Base-by-base conservation (phyloP, 2,797 vertebrate species). In the Pelodytes ibericus region DNA sequence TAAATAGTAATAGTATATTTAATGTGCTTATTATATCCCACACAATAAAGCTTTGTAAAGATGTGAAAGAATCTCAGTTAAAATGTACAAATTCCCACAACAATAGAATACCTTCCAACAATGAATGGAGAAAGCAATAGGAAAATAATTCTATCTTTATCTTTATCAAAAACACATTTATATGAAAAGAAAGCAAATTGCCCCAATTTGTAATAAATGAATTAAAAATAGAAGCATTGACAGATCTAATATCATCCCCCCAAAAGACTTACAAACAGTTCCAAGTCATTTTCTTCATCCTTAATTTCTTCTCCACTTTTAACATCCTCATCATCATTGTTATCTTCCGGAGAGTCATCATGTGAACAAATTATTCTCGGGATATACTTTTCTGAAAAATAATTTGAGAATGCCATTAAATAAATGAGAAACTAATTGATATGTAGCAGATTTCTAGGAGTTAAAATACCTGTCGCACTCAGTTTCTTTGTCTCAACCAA, bases 231-330 rank as follows among this genome's bases (percentile, higher is more conserved):
- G 20, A 59, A 68, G 39, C 27, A 73, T 41, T 79, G 39, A 67
- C 31, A 67, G 20, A 61, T 62, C 27, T 13, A 79, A 73, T 73
- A 73, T 26, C 30, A n/a, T n/a, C 20, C 5, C 31, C 49, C 1
- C 83, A 73, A 82, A 86, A 87, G 83, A 90, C 91, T 92, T 88
- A 93, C 92, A 90, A 88, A 86, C 75, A 88, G 71, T 60, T 90
- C 89, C 84, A 89, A 86, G 87, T 92, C 89, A 81, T 89, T 89
- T 80, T 89, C 87, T 83, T 87, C 83, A 74, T 84, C 84, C 82
- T 86, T 85, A 0, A 85, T 81, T 83, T 84, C 82, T 81, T 71
- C 36, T 72, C 60, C 73, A 70, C 78, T 81, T 27, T 81, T 79
- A 71, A 85, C 77, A 72, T 36, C 80, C 60, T 83, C 85, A 85